Base-by-base conservation (phyloP, 2,888 invertebrate genomes). In the Oscheius sp. region DNA sequence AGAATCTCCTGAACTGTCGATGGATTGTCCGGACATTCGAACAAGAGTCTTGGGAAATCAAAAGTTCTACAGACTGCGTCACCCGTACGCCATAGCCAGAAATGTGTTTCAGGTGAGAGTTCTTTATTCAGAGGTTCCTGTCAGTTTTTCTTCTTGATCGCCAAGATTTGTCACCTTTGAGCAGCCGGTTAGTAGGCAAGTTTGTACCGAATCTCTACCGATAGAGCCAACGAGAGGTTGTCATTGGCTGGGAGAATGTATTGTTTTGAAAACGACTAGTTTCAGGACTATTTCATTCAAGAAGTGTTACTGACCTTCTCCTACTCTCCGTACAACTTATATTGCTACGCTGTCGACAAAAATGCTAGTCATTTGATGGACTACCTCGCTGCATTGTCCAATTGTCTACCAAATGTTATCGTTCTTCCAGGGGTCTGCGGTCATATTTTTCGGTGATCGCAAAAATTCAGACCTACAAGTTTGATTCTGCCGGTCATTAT, bases 401-500 rank as follows among this genome's bases (percentile, higher is more conserved):
- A 33, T 9, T 68, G 68, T 68, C 29, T 68, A 21, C 37, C 33
- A 3, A 68, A 68, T 55, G 55, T 68, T 53, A 35, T 53, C 2
- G 55, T 68, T 37, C 11, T 68, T 9, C 2, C 53, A 68, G 33
- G 35, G 29, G 68, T 68, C 2, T n/a, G 21, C 37, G 11, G 13
- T n/a, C 7, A n/a, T 63, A n/a, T 48, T 63, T 29, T 10, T 1
- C 9, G 29, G 3, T 37, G 13, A 37, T 33, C 29, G 1, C 1
- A 47, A 37, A 21, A 37, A 35, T 59, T 59, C 21, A 70, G 70
- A 60, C 7, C 42, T 70, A 55, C 37, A 13, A 47, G 7, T 70
- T 70, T 32, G 58, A 58, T n/a, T 70, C 70, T n/a, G 57, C 48
- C n/a, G 70, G 70, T 11, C 70, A 70, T 11, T 48, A 32, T 29